Evolutionary conservation across 1,140 invertebrate genomes (phyloP).

Genomic region (Bombus superbus): DNA sequence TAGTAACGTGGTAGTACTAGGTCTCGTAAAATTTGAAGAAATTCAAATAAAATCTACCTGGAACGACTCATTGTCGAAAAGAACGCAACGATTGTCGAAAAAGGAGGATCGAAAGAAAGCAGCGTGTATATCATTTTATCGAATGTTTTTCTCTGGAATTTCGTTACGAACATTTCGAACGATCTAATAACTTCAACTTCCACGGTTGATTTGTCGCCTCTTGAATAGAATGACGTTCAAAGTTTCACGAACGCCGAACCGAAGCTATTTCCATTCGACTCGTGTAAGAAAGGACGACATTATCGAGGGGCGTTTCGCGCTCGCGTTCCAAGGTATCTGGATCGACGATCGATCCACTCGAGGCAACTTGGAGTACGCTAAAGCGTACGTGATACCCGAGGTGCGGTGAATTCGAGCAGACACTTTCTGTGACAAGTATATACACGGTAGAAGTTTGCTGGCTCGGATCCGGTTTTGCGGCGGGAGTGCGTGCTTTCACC

Average conservation of each 20-base stretch:
- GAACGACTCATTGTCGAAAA: no score
- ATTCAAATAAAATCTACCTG: not conserved
- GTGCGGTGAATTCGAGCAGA: slow-evolving; percentile 56
- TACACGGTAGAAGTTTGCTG: not conserved
- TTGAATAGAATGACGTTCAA: not conserved
- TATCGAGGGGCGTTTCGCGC: not conserved
- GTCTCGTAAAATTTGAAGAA: not conserved
- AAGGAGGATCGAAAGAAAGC: no score
- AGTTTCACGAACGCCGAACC: not conserved
- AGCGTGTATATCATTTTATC: no score
- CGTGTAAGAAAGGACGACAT: not conserved
- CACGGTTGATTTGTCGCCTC: no score
- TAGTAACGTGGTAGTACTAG: not conserved
- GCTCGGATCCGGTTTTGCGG: slow-evolving; percentile 56
- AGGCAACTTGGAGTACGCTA: no score
- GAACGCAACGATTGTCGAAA: no score
- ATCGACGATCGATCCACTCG: not conserved
- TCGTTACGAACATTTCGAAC: not conserved
- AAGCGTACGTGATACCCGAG: slow-evolving; percentile 29
- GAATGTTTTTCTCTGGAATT: not conserved
- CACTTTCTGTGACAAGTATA: slow-evolving; percentile 58
- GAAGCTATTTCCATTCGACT: not conserved
- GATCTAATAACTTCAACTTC: no score
- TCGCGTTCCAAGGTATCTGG: not conserved
- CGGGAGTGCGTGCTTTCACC: slow-evolving; percentile 52